Evolutionary conservation across 2,797 vertebrate genomes (phyloP), one percentile per base, ranked within the genome.

Genomic region (Sciurus carolinensis): DNA sequence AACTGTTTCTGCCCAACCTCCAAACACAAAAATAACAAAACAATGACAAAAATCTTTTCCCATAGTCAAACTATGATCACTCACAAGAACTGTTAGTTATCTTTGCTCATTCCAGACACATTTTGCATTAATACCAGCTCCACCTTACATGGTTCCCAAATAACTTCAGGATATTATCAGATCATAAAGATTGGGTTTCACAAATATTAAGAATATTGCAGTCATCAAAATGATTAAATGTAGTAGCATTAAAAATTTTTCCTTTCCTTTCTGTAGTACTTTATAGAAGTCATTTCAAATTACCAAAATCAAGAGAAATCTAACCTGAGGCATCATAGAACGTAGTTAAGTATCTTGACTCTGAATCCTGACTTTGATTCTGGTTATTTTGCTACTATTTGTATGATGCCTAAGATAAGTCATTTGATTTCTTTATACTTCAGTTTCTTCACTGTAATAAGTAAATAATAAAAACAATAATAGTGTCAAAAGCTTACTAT

Each of bases 221-320:
- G 76, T 82, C 50, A 73, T 84, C 67, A 44, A 80, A 67, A 90
- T 77, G 33, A 87, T 50, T 83, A 87, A 87, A 80, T 71, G 18
- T 24, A 71, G 1, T 84, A 84, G 59, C 17, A 80, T 72, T 85
- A 15, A 52, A 39, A 66, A 18, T 94, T 66, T 66, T 47, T 90
- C 10, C 62, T 96, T 75, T 85, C 24, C 15, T 93, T 44, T 71
- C 14, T 84, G 24, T 67, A 67, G 50, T 17, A 87, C 30, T 79
- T 90, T 36, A 22, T 12, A 84, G 79, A 13, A 73, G 33, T 62
- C 44, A 91, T 4, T 83, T 82, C 36, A 39, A 54, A 66, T 52
- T 67, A 26, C 50, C 47, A 66, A 87, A 26, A 77, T 69, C 17
- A 89, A 87, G 24, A 33, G 71, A 86, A 59, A 71, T 59, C 54